phyloP scores from a whole-genome alignment of 2,888 invertebrate genomes.

The Acleris cristana region DNA sequence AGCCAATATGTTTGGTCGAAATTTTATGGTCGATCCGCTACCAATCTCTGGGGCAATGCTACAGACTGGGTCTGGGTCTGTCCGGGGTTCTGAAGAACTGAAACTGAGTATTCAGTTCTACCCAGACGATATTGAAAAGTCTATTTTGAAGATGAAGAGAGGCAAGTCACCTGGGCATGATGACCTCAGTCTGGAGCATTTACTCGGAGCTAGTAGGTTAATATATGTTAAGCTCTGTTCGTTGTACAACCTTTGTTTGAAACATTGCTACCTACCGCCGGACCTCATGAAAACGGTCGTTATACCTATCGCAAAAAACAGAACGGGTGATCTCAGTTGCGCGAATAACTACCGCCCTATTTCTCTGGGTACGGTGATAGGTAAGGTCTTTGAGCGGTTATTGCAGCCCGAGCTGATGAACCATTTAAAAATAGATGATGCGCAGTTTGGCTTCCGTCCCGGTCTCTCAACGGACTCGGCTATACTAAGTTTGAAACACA shows the following conservation, averaged over 20 bases:
- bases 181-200: neutral
- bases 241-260: neutral
- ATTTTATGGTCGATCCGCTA: neutral
- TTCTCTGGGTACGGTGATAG: conserved; percentile 26
- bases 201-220: neutral
- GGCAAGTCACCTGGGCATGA: conserved; percentile 16
- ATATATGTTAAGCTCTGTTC: neutral
- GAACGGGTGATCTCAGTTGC: conserved; percentile 14
- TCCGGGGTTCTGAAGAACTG: neutral
- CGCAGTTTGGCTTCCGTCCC: conserved; percentile 35
- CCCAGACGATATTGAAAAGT: neutral
- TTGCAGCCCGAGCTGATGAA: conserved; percentile 20
- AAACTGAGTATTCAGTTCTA: neutral
- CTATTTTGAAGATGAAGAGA: neutral
- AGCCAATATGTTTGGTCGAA: neutral
- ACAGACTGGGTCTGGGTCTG: neutral
- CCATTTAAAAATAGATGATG: conserved; percentile 14
- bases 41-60: neutral
- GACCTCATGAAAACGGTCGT: conserved; percentile 25
- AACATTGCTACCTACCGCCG: conserved; percentile 4
- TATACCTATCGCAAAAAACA: conserved; percentile 26
- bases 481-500: conserved; percentile 31
- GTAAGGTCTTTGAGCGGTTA: conserved; percentile 30
- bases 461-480: conserved; percentile 27
- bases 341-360: conserved; percentile 28